Conservation (phyloP, 2,888 invertebrate genomes). For the Lasioglossum figueresi region DNA sequence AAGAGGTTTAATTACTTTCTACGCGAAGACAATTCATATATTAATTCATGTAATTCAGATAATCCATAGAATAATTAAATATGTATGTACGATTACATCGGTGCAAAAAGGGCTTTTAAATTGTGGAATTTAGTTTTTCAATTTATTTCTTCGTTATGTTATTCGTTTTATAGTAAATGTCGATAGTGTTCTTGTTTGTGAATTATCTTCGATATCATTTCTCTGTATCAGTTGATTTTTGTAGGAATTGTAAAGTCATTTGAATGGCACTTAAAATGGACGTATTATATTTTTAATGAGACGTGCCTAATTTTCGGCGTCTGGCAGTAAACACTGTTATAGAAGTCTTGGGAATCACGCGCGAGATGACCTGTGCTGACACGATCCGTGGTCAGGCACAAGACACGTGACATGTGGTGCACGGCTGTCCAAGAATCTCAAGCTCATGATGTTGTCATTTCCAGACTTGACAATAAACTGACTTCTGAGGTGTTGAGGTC, state of each 20-base stretch:
- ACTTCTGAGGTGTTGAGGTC: constrained; percentile 2
- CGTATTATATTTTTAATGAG: background rate
- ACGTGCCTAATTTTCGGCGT: background rate
- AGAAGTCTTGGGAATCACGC: constrained; percentile 6
- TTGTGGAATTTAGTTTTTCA: background rate
- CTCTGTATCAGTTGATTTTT: background rate
- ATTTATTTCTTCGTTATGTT: background rate
- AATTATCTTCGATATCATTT: background rate
- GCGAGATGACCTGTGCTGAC: constrained; percentile 2
- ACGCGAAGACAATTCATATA: no score
- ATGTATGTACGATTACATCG: no score
- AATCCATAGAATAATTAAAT: no score
- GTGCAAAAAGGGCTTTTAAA: background rate
- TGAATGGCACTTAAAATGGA: background rate
- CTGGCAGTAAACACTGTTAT: background rate
- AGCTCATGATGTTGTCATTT: constrained; percentile 9
- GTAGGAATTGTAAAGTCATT: background rate
- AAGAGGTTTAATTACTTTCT: background rate
- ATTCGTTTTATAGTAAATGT: background rate
- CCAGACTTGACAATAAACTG: constrained; percentile 5
- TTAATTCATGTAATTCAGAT: no score
- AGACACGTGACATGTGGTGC: constrained; percentile 13
- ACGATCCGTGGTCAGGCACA: constrained; percentile 11
- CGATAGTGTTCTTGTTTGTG: background rate
- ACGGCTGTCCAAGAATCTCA: constrained; percentile 18